Evolutionary conservation across 2,797 vertebrate genomes (phyloP).

Genomic region (Picus viridis): DNA sequence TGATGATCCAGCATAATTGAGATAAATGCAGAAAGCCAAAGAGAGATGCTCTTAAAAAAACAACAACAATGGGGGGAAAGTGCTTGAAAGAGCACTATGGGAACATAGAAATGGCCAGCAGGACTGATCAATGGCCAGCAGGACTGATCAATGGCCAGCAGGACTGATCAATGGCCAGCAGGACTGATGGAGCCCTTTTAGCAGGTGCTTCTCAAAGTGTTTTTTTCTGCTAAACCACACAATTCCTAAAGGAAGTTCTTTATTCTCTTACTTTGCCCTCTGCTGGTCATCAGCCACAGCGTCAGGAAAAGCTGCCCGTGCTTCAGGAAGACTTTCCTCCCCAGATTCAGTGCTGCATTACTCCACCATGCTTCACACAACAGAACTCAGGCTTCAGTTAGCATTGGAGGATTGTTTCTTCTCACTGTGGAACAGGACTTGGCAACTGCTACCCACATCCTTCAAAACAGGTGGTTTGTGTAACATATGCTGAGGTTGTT

Average conservation of each 20-base stretch:
- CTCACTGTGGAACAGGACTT: background rate
- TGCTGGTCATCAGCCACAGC: slow-evolving; percentile 34
- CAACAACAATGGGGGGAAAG: background rate
- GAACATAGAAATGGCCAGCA: background rate
- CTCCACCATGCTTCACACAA: background rate
- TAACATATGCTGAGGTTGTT: background rate
- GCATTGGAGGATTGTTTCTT: background rate
- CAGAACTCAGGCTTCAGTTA: background rate
- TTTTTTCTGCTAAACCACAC: background rate
- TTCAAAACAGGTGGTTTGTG: background rate
- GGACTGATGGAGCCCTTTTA: background rate
- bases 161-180: too few species aligned
- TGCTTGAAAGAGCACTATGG: background rate
- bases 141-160: too few species aligned
- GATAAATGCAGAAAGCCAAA: background rate
- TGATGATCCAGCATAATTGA: background rate
- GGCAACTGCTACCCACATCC: background rate
- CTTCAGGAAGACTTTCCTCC: background rate
- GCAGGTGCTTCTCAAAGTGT: background rate
- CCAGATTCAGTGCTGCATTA: background rate
- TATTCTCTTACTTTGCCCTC: slow-evolving; percentile 56
- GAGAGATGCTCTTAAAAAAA: background rate
- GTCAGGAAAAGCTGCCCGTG: background rate
- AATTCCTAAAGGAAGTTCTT: background rate
- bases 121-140: background rate